Conservation (phyloP, 2,113 vertebrate species). For the Muscicapa adusta region DNA sequence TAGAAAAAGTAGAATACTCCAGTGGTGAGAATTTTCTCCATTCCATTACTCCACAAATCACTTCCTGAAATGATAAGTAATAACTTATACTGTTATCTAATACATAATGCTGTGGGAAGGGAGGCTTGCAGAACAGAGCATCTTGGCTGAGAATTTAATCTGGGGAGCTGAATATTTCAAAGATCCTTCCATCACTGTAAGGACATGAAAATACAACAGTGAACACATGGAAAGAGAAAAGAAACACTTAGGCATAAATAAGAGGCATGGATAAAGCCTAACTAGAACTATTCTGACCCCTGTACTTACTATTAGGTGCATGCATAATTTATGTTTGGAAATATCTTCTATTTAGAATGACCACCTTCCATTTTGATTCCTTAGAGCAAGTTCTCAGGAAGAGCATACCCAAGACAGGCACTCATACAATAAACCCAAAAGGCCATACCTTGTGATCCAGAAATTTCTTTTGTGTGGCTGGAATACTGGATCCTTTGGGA, state of each 20-base stretch:
- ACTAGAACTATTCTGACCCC: background rate
- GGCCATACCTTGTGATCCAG: slow-evolving; percentile 75
- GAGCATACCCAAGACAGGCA: background rate
- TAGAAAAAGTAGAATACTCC: slow-evolving; percentile 58
- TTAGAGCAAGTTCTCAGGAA: background rate
- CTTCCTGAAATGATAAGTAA: slow-evolving; percentile 74
- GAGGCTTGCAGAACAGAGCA: background rate
- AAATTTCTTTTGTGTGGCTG: slow-evolving; percentile 74
- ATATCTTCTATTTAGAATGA: background rate
- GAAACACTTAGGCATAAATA: background rate
- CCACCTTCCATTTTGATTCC: background rate
- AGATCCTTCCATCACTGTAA: background rate
- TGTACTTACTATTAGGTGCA: background rate
- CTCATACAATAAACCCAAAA: background rate
- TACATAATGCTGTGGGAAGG: background rate
- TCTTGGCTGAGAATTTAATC: background rate
- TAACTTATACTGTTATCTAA: background rate
- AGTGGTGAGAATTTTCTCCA: slow-evolving; percentile 80
- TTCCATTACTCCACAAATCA: slow-evolving; percentile 77
- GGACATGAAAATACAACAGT: background rate
- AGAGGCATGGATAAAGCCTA: background rate
- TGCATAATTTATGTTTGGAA: background rate
- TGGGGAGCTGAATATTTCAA: background rate
- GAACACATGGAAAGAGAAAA: background rate
- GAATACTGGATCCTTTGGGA: slow-evolving; percentile 50